Evolutionary conservation across 2,797 vertebrate genomes (phyloP).

Genomic region (Halcyon smyrnensis): DNA sequence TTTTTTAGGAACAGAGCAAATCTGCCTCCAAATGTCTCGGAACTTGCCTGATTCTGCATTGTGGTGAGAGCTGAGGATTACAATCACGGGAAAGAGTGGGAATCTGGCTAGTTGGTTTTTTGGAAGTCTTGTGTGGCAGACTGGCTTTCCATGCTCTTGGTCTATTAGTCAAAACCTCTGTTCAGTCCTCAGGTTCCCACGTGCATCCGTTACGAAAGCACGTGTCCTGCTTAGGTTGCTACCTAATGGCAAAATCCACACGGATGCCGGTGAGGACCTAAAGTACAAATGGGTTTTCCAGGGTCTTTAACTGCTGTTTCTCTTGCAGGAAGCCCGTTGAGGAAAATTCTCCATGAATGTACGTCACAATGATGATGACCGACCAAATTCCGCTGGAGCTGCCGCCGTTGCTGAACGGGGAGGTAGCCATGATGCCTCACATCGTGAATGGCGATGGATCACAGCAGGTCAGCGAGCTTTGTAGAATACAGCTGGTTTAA

Average conservation of each 20-base stretch:
- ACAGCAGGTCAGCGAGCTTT: constrained; percentile 87
- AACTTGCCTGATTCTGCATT: not conserved
- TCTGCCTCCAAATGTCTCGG: not conserved
- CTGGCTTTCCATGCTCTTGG: not conserved
- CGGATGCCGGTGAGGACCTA: fast-evolving
- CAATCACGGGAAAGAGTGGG: not conserved
- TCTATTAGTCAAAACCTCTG: fast-evolving
- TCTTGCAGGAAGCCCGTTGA: constrained; percentile 89
- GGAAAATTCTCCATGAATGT: constrained; percentile 99
- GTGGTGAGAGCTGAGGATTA: not conserved
- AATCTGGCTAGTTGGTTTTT: not conserved
- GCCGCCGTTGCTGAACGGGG: constrained; percentile 94
- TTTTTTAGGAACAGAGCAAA: not conserved
- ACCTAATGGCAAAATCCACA: fast-evolving
- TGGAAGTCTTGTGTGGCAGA: not conserved
- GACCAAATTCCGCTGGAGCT: constrained; percentile 99
- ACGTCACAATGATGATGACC: constrained; percentile 99
- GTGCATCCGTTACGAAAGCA: not conserved
- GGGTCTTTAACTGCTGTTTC: not conserved
- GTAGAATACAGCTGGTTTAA: not conserved
- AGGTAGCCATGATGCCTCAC: constrained; percentile 96
- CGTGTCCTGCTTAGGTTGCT: not conserved
- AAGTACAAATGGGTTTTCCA: not conserved
- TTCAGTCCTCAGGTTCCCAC: fast-evolving
- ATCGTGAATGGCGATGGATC: constrained; percentile 94